Evolutionary conservation across 2,797 vertebrate genomes (phyloP).

Genomic region (Chlorospingus flavigularis): DNA sequence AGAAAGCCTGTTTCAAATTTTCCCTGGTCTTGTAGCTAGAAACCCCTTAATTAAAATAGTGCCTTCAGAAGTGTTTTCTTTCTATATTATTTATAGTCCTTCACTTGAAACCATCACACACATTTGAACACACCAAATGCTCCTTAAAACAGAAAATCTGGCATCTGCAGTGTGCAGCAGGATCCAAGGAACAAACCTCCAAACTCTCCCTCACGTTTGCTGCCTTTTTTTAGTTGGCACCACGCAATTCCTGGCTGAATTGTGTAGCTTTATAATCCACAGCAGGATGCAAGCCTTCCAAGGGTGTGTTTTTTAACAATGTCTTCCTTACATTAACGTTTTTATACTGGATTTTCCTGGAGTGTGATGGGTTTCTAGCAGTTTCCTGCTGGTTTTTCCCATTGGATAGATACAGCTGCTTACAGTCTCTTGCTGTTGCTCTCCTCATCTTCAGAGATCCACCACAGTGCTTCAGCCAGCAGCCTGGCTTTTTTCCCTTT

Average conservation of each 20-base stretch:
- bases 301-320: background rate
- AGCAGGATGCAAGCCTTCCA: background rate
- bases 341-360: background rate
- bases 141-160: background rate
- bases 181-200: constrained; percentile 24
- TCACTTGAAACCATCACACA: background rate
- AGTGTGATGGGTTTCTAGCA: background rate
- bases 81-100: background rate
- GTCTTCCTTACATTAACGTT: background rate
- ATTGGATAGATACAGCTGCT: background rate
- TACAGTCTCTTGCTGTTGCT: background rate
- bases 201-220: background rate
- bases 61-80: background rate
- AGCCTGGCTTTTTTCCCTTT: background rate
- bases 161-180: background rate
- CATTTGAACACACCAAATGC: background rate
- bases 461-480: background rate
- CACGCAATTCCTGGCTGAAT: background rate
- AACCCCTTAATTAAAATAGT: background rate
- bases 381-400: background rate
- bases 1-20: background rate
- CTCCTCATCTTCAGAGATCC: background rate
- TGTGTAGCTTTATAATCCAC: background rate
- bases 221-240: background rate
- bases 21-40: background rate